Evolutionary conservation across 2,888 invertebrate genomes (phyloP), one percentile per base, ranked within the genome.

Genomic region (Stenoptilia bipunctidactyla): DNA sequence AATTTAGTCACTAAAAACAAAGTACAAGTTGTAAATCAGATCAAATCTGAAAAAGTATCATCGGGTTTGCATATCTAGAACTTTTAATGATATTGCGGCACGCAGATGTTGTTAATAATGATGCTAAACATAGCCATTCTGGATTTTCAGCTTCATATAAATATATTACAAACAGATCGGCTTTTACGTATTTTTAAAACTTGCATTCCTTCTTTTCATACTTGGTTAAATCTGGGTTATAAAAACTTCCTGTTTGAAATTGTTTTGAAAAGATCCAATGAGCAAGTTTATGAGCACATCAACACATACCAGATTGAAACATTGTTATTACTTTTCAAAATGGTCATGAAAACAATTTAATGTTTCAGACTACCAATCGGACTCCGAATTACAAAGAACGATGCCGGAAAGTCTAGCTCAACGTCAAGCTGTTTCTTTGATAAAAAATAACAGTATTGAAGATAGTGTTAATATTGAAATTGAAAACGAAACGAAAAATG

Each of bases 311-410:
- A 30, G 30, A 30, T 30, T 8, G 12, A 8, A 30, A 30, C 30
- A 30, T n/a, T 30, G 30, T 30, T 30, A 8, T 30, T 9, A 30
- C 30, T 30, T n/a, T 12, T 30, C 3, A 30, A 5, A n/a, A 3
- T 12, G 10, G 3, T 30, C 30, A 30, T 30, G 30, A 30, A 12
- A 3, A n/a, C 10, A 30, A n/a, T 30, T 30, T 30, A 71, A 76
- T 73, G 9, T 63, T 59, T 8, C 59, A 80, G 82, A 71, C 50
- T 76, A 73, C 44, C 77, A 80, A 62, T 62, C 73, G 12, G 82
- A 79, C 45, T 51, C 37, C 51, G 87, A 63, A 34, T 53, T 62
- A 1, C 50, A 61, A 13, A 53, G 57, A 43, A 49, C 56, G 10
- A 56, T 69, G 42, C 76, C 74, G 45, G 77, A 79, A 52, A 66